Base-by-base conservation (phyloP, 1,140 invertebrate species). In the Atta cephalotes region DNA sequence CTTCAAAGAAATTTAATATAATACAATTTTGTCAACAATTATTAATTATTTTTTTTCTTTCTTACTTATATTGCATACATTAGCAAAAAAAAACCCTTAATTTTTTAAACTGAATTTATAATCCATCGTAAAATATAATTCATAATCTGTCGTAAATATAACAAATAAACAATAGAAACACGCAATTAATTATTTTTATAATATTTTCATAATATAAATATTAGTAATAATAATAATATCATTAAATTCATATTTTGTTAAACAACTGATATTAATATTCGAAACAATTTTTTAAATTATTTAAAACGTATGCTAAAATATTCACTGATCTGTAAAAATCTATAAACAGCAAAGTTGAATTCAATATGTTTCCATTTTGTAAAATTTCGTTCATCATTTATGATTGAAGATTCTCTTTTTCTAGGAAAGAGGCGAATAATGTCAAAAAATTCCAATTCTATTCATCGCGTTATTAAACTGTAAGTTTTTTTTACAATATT, bases 401-500 rank as follows among this genome's bases (percentile, higher is more conserved):
- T 71, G 18, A 72, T 60, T 82, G 21, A 51, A 82, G 31, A 72
- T 49, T 82, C 12, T 21, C 53, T 60, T 18, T 60, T 51, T 5
- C 9, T 18, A 71, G 5, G 21, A 51, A 84, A 49, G n/a, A 21
- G n/a, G n/a, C 9, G 9, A 84, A 45, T 58, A 71, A 58, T 71
- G 35, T 71, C 21, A 39, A 76, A 84, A 74, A 84, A 62, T 84
- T 82, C 6, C 25, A 56, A 74, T 82, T 84, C 39, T 76, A 35
- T 68, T 84, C 70, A 84, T 76, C 39, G 39, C 12, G 25, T 4
- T 45, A 18, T 62, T 74, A 82, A 10, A 25, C 25, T 58, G 56
- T 74, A 71, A 84, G 70, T 0, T 74, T 76, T 31, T 31, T 63
- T 63, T 76, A 76, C 56, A 76, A 84, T 84, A 84, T 84, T 63